Percentiles rank a stretch among this genome's conserved stretches.
These are phyloP conservation scores for Tenthredo distinguenda DNA, from an alignment of 2,888 invertebrate species.

Conservation along the genomic window DNA sequence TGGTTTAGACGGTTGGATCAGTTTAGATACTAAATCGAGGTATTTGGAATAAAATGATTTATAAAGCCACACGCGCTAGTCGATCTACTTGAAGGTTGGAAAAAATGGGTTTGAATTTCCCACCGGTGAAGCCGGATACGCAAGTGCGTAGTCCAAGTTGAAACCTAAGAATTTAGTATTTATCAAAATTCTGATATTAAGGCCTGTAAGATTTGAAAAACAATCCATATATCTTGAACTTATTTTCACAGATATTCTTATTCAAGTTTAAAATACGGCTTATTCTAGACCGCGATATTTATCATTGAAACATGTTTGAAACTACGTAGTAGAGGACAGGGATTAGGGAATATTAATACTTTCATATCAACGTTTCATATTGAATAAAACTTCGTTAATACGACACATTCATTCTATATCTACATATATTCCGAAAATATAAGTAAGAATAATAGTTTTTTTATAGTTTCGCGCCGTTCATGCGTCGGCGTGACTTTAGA, in stretches of 20 bases:
- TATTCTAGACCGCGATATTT: not conserved
- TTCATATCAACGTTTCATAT: not conserved
- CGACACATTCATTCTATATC: not conserved
- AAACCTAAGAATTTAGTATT: slow-evolving; percentile 8
- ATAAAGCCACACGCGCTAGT: not conserved
- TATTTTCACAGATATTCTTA: not conserved
- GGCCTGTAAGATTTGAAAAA: not conserved
- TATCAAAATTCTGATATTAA: slow-evolving; percentile 9
- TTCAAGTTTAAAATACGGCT: not conserved
- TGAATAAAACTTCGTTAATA: not conserved
- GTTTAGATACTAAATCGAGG: not conserved
- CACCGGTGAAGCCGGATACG: slow-evolving; percentile 42
- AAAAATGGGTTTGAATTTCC: slow-evolving; percentile 1
- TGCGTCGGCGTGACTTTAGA: slow-evolving; percentile 42
- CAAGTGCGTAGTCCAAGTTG: slow-evolving; percentile 39
- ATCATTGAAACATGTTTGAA: not conserved
- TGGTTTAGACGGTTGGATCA: not conserved
- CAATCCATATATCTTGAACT: not conserved
- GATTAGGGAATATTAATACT: not conserved
- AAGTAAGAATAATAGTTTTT: slow-evolving; percentile 3
- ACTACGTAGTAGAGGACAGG: slow-evolving; percentile 21
- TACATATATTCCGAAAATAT: not conserved
- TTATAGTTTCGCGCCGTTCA: slow-evolving; percentile 39
- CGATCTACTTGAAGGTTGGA: not conserved
- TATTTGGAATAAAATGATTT: not conserved